Conservation (phyloP, 2,797 vertebrate species). For the Muscicapa comitata region DNA sequence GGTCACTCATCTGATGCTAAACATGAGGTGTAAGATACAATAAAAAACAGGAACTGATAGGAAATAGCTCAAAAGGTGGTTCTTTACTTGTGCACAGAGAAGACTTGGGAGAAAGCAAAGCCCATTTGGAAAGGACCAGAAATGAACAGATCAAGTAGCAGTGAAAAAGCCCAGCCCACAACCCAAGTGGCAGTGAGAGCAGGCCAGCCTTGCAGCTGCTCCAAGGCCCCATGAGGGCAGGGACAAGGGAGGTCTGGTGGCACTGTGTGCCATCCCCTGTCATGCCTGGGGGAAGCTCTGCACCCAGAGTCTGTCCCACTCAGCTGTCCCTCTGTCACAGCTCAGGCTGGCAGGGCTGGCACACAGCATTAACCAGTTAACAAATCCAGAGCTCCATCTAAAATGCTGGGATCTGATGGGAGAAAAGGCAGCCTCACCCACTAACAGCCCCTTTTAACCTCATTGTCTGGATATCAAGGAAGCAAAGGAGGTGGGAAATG, state of each 20-base stretch:
- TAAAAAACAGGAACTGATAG: background rate
- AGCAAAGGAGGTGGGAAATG: background rate
- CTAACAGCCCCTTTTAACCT: background rate
- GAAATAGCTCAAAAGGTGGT: background rate
- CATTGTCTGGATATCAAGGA: background rate
- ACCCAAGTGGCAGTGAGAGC: background rate
- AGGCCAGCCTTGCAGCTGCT: background rate
- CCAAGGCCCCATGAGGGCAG: background rate
- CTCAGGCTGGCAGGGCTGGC: background rate
- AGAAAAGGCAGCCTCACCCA: background rate
- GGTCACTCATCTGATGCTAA: background rate
- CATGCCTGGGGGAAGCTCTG: background rate
- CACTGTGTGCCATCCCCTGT: background rate
- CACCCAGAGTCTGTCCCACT: background rate
- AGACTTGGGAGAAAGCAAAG: background rate
- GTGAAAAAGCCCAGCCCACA: background rate
- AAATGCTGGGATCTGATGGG: background rate
- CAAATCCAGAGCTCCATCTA: background rate
- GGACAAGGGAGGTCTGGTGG: background rate
- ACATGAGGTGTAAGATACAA: fast-evolving
- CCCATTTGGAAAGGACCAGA: background rate
- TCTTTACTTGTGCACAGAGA: background rate
- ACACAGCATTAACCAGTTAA: background rate
- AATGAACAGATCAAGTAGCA: background rate
- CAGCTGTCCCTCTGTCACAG: background rate